Evolutionary conservation across 2,888 invertebrate species (phyloP).

Genomic region (Notodonta dromedarius): DNA sequence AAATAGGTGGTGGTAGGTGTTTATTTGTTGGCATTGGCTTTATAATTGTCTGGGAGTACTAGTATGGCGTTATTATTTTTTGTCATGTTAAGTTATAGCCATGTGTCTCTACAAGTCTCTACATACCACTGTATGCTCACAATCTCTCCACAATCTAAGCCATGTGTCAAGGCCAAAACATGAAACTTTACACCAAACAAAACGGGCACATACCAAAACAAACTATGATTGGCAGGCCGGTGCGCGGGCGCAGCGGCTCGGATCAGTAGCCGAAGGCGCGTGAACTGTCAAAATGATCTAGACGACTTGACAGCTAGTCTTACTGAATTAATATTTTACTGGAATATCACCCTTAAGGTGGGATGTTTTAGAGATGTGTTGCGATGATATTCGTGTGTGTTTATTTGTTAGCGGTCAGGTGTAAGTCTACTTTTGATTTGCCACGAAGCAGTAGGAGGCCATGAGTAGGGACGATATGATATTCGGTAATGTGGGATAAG

Average conservation of each 20-base stretch:
- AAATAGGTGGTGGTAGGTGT: too few relatives aligned
- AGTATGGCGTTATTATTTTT: not conserved
- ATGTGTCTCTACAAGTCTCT: not conserved
- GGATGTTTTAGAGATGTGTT: constrained; percentile 15
- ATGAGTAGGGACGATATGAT: constrained; percentile 37
- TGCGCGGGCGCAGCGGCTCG: constrained; percentile 27
- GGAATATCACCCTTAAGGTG: constrained; percentile 21
- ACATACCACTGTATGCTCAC: not conserved
- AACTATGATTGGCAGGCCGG: constrained; percentile 51
- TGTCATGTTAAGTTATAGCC: not conserved
- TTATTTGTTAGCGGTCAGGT: constrained; percentile 48
- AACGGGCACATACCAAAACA: constrained; percentile 49
- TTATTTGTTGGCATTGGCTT: too few relatives aligned
- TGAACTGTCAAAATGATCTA: constrained; percentile 73
- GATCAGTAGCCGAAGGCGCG: constrained; percentile 68
- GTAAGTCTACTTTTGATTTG: constrained; percentile 54
- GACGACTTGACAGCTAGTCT: constrained; percentile 49
- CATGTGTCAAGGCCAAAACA: constrained; percentile 33
- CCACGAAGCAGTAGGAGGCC: constrained; percentile 65
- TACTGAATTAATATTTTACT: not conserved
- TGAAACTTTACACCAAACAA: constrained; percentile 37
- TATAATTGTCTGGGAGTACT: too few relatives aligned
- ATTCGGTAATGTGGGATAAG: constrained; percentile 4
- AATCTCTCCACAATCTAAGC: constrained; percentile 20
- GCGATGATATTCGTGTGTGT: constrained; percentile 3